Base-by-base conservation (phyloP, 1,140 invertebrate genomes). In the Drosophila novamexicana region DNA sequence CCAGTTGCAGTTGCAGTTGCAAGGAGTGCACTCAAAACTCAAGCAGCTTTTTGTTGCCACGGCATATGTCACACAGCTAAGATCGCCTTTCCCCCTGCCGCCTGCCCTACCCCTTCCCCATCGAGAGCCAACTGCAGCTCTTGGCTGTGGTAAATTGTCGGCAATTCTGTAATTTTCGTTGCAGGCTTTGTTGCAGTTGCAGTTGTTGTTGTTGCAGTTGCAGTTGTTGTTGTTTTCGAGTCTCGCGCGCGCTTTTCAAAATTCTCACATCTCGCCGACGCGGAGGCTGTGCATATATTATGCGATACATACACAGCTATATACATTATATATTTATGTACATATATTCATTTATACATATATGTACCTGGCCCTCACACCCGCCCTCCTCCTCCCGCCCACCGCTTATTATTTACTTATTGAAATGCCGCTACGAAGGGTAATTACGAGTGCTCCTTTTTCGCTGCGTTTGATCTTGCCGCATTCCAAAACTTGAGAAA, bases 231-330 rank as follows among this genome's bases (percentile, higher is more conserved):
- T 32, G 47, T 32, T 50, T 34, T 50, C 29, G 22, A 32, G 42
- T 50, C n/a, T 40, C 22, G 37, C 16, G 37, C 16, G 32, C 44
- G 37, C 37, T 59, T 42, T 64, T 65, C 6, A 44, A 78, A 73
- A 66, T 49, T 86, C 83, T 83, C 79, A 89, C 83, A 88, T 88
- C 84, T 88, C 34, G 83, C 83, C 83, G 82, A 76, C 81, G 59
- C 45, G 53, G 49, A 56, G 52, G 52, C 37, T 68, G 14, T 61
- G 54, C 65, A 62, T 62, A 62, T 62, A 39, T 62, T 62, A 62
- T 8, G 59, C 45, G 34, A 49, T 44, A 29, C 18, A 44, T 10
- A 56, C 10, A 40, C 37, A 40, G 5, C 4, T 7, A 40, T 7
- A 22, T 54, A 29, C 32, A 45, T 40, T 18, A 53, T 45, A 53